These are phyloP conservation scores for Cheilosia grossa DNA, from an alignment of 2,888 invertebrate genomes.

Conservation along the genomic window DNA sequence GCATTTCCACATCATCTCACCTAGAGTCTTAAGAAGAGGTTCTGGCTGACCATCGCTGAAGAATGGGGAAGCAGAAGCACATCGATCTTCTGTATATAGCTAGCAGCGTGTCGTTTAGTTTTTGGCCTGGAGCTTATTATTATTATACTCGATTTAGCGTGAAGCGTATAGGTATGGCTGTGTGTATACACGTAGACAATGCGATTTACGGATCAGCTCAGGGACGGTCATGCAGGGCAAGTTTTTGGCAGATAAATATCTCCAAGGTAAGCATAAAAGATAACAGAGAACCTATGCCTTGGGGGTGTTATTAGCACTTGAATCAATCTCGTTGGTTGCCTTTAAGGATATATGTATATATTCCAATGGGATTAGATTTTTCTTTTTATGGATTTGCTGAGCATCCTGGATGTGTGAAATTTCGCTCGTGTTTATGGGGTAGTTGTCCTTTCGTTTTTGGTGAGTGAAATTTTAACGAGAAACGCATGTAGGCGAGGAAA, in stretches of 20 bases:
- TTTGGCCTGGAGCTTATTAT: constrained; percentile 66
- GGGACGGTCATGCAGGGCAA: constrained; percentile 15
- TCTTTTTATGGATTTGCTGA: constrained; percentile 16
- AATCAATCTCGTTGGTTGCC: constrained; percentile 54
- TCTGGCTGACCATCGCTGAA: constrained; percentile 43
- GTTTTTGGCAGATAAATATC: constrained; percentile 47
- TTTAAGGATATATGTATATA: constrained; percentile 26
- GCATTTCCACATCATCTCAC: constrained; percentile 49
- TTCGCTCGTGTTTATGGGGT: background rate
- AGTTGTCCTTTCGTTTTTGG: constrained; percentile 8
- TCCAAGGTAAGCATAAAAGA: constrained; percentile 59
- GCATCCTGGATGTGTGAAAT: constrained; percentile 12
- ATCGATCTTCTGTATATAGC: constrained; percentile 39
- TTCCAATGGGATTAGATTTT: constrained; percentile 61
- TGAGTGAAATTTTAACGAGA: constrained; percentile 25
- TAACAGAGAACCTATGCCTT: constrained; percentile 52
- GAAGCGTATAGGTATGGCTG: background rate
- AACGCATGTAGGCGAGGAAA: constrained; percentile 12
- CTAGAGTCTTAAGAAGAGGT: background rate
- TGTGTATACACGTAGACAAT: background rate
- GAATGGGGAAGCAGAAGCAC: constrained; percentile 15
- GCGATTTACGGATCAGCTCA: constrained; percentile 35
- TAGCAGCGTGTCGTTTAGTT: constrained; percentile 49
- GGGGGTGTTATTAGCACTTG: constrained; percentile 71
- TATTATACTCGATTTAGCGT: constrained; percentile 62